These are phyloP conservation scores for Prenolepis imparis DNA, from an alignment of 2,888 invertebrate species.

Conservation along the genomic window DNA sequence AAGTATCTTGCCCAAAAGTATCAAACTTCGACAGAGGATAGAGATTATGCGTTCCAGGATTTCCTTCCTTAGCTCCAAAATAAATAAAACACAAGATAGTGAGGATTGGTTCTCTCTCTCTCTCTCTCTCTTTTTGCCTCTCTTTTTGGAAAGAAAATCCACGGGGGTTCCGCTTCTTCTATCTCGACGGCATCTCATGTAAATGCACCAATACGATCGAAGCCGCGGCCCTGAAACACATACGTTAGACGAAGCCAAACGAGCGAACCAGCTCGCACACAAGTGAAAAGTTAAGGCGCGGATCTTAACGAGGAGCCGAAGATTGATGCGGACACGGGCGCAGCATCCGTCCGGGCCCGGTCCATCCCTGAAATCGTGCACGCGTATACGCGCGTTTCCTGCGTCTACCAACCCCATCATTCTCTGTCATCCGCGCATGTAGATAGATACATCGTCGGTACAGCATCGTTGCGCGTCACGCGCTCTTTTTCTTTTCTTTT, in stretches of 20 bases:
- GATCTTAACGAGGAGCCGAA: constrained; percentile 84
- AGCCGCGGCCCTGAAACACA: constrained; percentile 66
- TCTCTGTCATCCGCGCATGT: constrained; percentile 62
- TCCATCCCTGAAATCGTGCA: constrained; percentile 68
- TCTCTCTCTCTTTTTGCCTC: constrained; percentile 50
- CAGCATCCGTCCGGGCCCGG: constrained; percentile 68
- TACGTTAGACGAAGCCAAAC: constrained; percentile 66
- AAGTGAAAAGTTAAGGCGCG: constrained; percentile 79
- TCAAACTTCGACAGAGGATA: constrained; percentile 19
- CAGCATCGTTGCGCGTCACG: constrained; percentile 21
- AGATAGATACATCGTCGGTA: constrained; percentile 47
- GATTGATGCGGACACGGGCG: constrained; percentile 84
- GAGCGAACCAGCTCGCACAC: constrained; percentile 65
- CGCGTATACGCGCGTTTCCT: constrained; percentile 68
- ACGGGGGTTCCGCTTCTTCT: constrained; percentile 77
- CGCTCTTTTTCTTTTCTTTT: background rate
- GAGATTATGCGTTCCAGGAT: constrained; percentile 41
- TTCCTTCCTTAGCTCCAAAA: constrained; percentile 57
- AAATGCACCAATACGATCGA: constrained; percentile 76
- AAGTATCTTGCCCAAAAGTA: constrained; percentile 22
- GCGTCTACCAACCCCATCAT: constrained; percentile 62
- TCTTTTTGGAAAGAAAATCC: constrained; percentile 75
- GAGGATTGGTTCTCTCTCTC: background rate
- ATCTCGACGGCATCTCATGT: constrained; percentile 74
- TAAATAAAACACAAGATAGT: constrained; percentile 60